phyloP scores from a whole-genome alignment of 2,888 invertebrate species.

The Selenia dentaria region DNA sequence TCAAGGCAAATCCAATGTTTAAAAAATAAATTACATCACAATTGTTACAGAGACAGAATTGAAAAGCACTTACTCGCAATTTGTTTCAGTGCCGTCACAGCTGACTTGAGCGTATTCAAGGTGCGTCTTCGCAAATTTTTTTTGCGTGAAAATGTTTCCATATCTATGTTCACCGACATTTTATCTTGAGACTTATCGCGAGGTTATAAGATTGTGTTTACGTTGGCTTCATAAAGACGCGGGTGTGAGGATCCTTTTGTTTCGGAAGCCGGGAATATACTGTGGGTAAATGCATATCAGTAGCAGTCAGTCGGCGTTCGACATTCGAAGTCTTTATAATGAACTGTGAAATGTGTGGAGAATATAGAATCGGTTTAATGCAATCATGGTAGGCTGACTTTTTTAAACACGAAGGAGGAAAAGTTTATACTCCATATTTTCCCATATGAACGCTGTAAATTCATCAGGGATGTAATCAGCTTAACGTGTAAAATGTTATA shows the following conservation, averaged over 20 bases:
- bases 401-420: too few relatives aligned
- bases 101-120: conserved; percentile 74
- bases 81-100: conserved; percentile 75
- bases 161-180: conserved; percentile 75
- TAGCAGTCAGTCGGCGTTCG: conserved; percentile 59
- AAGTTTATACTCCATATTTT: too few relatives aligned
- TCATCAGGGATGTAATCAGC: too few relatives aligned
- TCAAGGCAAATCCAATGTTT: neutral
- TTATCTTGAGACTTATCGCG: conserved; percentile 39
- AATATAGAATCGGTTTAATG: too few relatives aligned
- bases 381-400: too few relatives aligned
- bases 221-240: conserved; percentile 26
- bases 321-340: conserved; percentile 58
- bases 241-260: conserved; percentile 64
- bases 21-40: conserved; percentile 4
- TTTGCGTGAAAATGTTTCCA: conserved; percentile 73
- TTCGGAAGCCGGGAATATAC: conserved; percentile 68
- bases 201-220: conserved; percentile 29
- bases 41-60: conserved; percentile 32
- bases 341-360: conserved; percentile 59
- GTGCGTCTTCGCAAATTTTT: conserved; percentile 76
- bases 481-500: too few relatives aligned
- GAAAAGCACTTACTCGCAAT: conserved; percentile 73
- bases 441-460: too few relatives aligned
- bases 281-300: conserved; percentile 77